A percentile compares a stretch with the other conserved stretches of the same genome.
phyloP scores from a whole-genome alignment of 2,113 vertebrate species.

The Oxyruncus cristatus region DNA sequence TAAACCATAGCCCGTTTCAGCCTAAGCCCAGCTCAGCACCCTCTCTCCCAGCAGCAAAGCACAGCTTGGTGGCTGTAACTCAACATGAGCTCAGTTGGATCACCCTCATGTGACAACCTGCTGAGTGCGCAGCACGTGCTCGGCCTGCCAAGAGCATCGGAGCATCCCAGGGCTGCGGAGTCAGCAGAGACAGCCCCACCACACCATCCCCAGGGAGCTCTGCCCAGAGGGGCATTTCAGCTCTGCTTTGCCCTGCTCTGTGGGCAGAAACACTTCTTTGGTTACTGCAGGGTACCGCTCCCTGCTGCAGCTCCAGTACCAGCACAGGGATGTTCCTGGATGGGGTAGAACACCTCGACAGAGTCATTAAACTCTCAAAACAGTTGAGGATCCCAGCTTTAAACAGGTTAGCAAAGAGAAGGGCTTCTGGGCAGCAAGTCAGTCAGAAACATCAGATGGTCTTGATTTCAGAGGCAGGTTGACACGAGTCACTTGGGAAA shows the following conservation, averaged over 20 bases:
- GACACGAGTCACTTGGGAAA: not conserved
- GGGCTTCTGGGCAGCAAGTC: not conserved
- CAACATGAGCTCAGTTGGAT: not conserved
- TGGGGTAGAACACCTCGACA: not conserved
- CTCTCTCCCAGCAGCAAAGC: not conserved
- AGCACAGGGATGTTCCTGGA: accelerated
- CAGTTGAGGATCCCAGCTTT: not conserved
- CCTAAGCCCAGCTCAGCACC: not conserved
- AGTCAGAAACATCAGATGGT: not conserved
- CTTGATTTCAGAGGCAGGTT: not conserved
- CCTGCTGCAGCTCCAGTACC: not conserved
- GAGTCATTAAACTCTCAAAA: not conserved
- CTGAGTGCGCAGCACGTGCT: not conserved
- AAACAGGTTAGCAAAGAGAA: not conserved
- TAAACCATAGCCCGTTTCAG: accelerated
- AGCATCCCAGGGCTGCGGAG: not conserved
- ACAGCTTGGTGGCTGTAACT: not conserved
- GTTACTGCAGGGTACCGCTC: not conserved
- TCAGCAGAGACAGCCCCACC: not conserved
- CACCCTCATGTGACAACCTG: not conserved
- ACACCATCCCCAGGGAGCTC: not conserved
- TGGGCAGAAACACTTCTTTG: not conserved
- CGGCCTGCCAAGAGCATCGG: not conserved
- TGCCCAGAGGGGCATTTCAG: not conserved
- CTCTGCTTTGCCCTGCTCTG: not conserved